Evolutionary conservation across 2,797 vertebrate species (phyloP), one percentile per base, ranked within the genome.

Genomic region (Lepus oiostolus): DNA sequence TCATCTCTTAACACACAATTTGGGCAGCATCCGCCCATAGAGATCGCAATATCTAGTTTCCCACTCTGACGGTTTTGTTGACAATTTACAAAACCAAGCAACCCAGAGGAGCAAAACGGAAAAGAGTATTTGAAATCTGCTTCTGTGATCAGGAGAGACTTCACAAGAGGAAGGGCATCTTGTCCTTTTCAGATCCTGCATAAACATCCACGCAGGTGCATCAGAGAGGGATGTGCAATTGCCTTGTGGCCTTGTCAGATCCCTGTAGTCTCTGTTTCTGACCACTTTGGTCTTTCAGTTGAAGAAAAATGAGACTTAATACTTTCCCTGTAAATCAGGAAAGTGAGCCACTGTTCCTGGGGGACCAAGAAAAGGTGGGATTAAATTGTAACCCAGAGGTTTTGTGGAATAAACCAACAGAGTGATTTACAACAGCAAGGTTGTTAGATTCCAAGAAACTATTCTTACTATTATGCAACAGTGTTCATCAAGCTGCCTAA

Each of bases 71-170:
- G 28, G 77, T 30, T 88, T 79, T 42, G 85, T 79, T 94, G 93
- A 95, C 88, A 92, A 62, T 85, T 85, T 94, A 92, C 54, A 96
- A 87, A 96, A 68, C 72, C 94, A 88, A 93, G 93, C 24, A 90
- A 35, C 94, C 91, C 90, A 92, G 60, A 93, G 88, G 82, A 96
- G 82, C 35, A 50, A 84, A 94, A 70, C 3, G 3, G 47, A 89
- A 71, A 50, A 90, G 91, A 93, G 62, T 21, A 86, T 95, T 89
- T 91, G 95, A 96, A 95, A 95, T 86, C 81, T 92, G 89, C 77
- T 85, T 93, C 67, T 96, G 93, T 85, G 93, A 94, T 93, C 79
- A 92, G 91, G 5, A 50, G 72, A 84, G 83, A 88, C 74, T 84
- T 89, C 88, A 71, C 62, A 86, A 74, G 74, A 86, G 54, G 76